Conservation (phyloP, 2,888 invertebrate species). For the Dioctria rufipes region DNA sequence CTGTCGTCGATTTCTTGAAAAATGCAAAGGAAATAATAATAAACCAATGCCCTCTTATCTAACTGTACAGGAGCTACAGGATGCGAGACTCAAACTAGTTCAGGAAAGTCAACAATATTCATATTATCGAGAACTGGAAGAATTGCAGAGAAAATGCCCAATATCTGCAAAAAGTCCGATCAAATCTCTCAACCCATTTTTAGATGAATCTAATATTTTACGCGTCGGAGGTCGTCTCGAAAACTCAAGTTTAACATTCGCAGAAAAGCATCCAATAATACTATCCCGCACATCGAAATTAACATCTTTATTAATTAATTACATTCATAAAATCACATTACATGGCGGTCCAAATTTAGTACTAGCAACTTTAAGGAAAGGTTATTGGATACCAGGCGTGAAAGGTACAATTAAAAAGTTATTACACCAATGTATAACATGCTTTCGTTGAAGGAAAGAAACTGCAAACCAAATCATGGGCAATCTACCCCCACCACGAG, state of each 20-base stretch:
- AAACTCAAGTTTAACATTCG: not conserved
- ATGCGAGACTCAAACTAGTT: too few species aligned
- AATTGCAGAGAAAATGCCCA: too few species aligned
- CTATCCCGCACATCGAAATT: not conserved
- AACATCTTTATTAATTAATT: not conserved
- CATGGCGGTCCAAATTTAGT: not conserved
- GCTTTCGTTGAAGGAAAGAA: slow-evolving; percentile 42
- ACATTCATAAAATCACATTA: not conserved
- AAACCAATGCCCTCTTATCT: too few species aligned
- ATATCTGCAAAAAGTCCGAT: too few species aligned
- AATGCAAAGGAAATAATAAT: too few species aligned
- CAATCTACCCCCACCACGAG: too few species aligned
- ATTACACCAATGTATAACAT: slow-evolving; percentile 53
- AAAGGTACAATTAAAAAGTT: not conserved
- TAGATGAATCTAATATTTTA: not conserved
- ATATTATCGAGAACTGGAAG: too few species aligned
- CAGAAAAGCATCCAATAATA: slow-evolving; percentile 3
- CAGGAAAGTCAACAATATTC: too few species aligned
- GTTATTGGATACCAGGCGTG: slow-evolving; percentile 44
- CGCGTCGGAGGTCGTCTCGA: too few species aligned
- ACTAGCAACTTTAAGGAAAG: not conserved
- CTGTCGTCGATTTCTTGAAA: too few species aligned
- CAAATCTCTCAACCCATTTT: not conserved
- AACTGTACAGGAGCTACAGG: too few species aligned
- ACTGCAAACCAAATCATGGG: slow-evolving; percentile 59